A percentile compares a stretch with the other conserved stretches of the same genome.
phyloP scores from a whole-genome alignment of 2,888 invertebrate species.

The Agonopterix heracliana region DNA sequence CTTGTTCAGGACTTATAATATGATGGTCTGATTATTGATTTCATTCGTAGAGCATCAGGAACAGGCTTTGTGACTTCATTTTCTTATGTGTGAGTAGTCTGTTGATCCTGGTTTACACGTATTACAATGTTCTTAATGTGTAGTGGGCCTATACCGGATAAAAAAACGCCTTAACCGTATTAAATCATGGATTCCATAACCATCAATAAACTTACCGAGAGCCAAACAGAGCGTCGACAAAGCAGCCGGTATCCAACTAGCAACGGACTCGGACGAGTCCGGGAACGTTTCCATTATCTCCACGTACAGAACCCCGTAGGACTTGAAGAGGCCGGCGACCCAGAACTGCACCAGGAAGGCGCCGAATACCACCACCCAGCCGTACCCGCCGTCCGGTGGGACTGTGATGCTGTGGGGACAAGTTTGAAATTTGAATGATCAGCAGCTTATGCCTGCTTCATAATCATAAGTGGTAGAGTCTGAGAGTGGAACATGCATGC shows the following conservation, averaged over 20 bases:
- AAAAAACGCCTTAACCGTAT: neutral
- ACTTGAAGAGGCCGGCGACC: constrained; percentile 87
- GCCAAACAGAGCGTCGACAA: constrained; percentile 85
- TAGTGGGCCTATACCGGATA: neutral
- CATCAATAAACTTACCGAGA: constrained; percentile 67
- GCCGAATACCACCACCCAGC: constrained; percentile 86
- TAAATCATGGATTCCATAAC: neutral
- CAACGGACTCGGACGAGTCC: constrained; percentile 83
- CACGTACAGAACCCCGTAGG: constrained; percentile 87
- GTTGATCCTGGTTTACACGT: no score
- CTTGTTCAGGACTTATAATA: no score
- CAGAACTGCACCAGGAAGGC: constrained; percentile 89
- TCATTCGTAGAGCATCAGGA: no score
- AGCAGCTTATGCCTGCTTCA: neutral
- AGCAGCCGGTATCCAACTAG: constrained; percentile 88
- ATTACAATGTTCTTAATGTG: neutral
- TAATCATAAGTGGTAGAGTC: no score
- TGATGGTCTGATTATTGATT: no score
- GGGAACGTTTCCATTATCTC: constrained; percentile 88
- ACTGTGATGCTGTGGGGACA: constrained; percentile 28
- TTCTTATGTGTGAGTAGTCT: no score
- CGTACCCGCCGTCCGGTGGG: constrained; percentile 84
- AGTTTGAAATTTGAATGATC: neutral
- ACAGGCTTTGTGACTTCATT: no score
- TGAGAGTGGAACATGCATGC: no score